Percentiles rank a stretch among this genome's conserved stretches.
These are phyloP conservation scores for Catharus fuscescens DNA, from an alignment of 2,113 vertebrate genomes.

Conservation along the genomic window DNA sequence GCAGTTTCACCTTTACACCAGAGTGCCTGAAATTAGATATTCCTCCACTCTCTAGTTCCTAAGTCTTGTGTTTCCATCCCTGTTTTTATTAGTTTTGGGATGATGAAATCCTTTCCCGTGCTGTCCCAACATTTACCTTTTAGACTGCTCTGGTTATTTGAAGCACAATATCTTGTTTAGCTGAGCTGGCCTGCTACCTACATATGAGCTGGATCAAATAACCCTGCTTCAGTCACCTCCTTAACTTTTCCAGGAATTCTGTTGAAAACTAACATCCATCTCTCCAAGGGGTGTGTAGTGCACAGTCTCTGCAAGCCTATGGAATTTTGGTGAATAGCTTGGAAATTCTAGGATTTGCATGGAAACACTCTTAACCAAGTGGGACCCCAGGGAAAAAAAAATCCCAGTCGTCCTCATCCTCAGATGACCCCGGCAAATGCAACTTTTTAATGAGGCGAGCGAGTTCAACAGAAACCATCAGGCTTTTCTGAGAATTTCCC, in stretches of 20 bases:
- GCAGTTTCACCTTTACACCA: slow-evolving; percentile 25
- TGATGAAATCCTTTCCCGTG: slow-evolving; percentile 17
- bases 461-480: slow-evolving; percentile 6
- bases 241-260: slow-evolving; percentile 32
- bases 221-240: background rate
- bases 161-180: slow-evolving; percentile 9
- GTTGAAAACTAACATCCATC: background rate
- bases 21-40: slow-evolving; percentile 9
- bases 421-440: background rate
- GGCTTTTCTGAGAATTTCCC: slow-evolving; percentile 56
- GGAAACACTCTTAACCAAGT: background rate
- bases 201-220: background rate
- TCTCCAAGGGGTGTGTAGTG: background rate
- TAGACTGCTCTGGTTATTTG: background rate
- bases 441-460: background rate
- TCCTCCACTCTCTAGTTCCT: background rate
- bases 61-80: background rate
- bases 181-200: background rate
- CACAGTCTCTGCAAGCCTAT: background rate
- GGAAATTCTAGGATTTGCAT: background rate
- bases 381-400: background rate
- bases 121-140: background rate
- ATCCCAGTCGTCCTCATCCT: background rate
- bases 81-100: slow-evolving; percentile 13
- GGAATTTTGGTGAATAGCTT: background rate